Conservation (phyloP, 2,888 invertebrate species). For the Ptychoptera albimana region DNA sequence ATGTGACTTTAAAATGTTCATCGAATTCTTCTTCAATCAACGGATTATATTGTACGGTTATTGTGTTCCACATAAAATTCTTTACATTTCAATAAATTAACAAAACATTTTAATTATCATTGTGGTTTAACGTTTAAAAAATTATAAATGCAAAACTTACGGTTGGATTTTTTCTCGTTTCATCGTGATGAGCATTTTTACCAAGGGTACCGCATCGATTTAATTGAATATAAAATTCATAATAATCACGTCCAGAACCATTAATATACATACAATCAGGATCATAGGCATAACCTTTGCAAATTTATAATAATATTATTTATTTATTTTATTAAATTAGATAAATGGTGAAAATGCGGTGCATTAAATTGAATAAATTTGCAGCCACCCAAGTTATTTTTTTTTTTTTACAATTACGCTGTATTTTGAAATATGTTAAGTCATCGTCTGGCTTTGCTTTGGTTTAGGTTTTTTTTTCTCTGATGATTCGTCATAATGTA, state of each 20-base stretch:
- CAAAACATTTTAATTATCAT: too few relatives aligned
- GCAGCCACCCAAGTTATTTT: too few relatives aligned
- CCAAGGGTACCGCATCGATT: constrained; percentile 85
- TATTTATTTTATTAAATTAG: not conserved
- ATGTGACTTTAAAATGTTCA: constrained; percentile 89
- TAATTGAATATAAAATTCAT: constrained; percentile 84
- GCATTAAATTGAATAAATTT: not conserved
- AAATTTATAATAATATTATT: not conserved
- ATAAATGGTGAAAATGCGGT: not conserved
- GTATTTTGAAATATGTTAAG: too few relatives aligned
- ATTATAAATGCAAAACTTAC: constrained; percentile 36
- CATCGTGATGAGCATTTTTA: constrained; percentile 73
- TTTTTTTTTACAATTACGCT: too few relatives aligned
- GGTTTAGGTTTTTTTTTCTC: too few relatives aligned
- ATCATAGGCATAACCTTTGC: constrained; percentile 76
- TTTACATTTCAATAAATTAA: constrained; percentile 36
- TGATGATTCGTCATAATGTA: too few relatives aligned
- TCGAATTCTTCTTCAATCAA: constrained; percentile 87
- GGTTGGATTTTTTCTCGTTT: constrained; percentile 70
- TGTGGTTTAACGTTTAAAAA: constrained; percentile 4
- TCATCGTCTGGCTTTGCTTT: too few relatives aligned
- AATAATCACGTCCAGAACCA: constrained; percentile 78
- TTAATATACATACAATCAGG: constrained; percentile 91
- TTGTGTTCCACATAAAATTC: constrained; percentile 94
- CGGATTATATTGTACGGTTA: constrained; percentile 86